phyloP scores from a whole-genome alignment of 2,113 vertebrate genomes.

The Pseudopodoces humilis region DNA sequence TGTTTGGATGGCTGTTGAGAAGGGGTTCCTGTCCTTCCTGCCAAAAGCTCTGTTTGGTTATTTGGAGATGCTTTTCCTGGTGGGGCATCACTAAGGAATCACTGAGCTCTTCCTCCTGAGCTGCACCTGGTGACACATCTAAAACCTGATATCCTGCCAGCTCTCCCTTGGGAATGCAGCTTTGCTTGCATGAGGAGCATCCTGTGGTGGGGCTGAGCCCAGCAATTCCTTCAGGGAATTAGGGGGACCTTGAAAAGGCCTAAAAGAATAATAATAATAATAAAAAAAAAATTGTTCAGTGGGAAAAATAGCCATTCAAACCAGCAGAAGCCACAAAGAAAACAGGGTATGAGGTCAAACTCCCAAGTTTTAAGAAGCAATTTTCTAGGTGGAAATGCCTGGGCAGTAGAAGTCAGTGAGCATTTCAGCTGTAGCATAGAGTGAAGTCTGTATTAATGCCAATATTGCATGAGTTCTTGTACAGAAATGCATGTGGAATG shows the following conservation, averaged over 20 bases:
- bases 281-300: background rate
- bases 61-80: background rate
- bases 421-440: slow-evolving; percentile 57
- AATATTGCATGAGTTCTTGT: slow-evolving; percentile 68
- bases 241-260: background rate
- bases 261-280: background rate
- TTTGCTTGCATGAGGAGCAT: background rate
- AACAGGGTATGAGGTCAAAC: slow-evolving; percentile 62
- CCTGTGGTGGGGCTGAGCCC: background rate
- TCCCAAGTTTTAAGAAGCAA: slow-evolving; percentile 48
- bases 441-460: slow-evolving; percentile 51
- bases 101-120: background rate
- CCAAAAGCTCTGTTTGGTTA: background rate
- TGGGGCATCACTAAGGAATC: background rate
- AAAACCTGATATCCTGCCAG: background rate
- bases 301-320: slow-evolving; percentile 67
- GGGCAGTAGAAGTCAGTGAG: slow-evolving; percentile 59
- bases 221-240: background rate
- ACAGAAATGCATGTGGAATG: slow-evolving; percentile 68
- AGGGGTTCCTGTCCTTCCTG: background rate
- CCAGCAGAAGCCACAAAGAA: slow-evolving; percentile 51
- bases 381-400: slow-evolving; percentile 49
- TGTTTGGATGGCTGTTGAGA: background rate
- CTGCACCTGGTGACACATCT: background rate
- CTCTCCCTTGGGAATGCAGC: background rate